Conservation (phyloP, 2,888 invertebrate genomes). For the Endotricha flammealis region DNA sequence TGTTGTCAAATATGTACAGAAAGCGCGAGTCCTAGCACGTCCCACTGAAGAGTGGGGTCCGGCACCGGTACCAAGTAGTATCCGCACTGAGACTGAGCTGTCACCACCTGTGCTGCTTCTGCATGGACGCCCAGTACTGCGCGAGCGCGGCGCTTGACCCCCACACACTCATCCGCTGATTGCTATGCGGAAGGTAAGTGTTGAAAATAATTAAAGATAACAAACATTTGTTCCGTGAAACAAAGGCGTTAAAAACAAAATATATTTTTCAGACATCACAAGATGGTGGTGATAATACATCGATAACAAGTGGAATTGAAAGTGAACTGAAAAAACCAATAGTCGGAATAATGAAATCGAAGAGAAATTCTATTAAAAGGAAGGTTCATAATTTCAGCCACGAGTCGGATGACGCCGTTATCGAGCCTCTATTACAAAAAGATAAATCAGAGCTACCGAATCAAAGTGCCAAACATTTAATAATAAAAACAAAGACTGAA, state of each 20-base stretch:
- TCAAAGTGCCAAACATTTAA: conserved; percentile 61
- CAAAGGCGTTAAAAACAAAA: too few species aligned
- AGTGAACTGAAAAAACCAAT: conserved; percentile 60
- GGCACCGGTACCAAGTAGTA: conserved; percentile 66
- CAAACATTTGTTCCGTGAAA: too few species aligned
- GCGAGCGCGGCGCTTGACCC: conserved; percentile 77
- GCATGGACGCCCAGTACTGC: conserved; percentile 73
- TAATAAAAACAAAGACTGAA: conserved; percentile 63
- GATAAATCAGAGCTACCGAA: conserved; percentile 41
- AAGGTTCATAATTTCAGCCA: conserved; percentile 55
- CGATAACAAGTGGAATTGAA: conserved; percentile 63
- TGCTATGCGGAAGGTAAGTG: conserved; percentile 65
- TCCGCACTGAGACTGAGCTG: conserved; percentile 67
- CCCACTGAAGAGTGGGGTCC: conserved; percentile 87
- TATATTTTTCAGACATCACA: conserved; percentile 57
- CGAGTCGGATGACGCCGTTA: conserved; percentile 62
- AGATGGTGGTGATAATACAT: conserved; percentile 59
- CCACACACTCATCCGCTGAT: conserved; percentile 63
- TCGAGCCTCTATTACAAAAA: conserved; percentile 63
- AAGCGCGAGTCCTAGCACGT: conserved; percentile 79
- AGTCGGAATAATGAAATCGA: conserved; percentile 64
- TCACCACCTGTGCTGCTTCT: conserved; percentile 70
- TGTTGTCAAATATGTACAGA: conserved; percentile 55
- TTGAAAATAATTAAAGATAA: too few species aligned
- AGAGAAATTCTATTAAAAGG: conserved; percentile 59